phyloP scores from a whole-genome alignment of 2,797 vertebrate genomes.

The Numenius phaeopus region DNA sequence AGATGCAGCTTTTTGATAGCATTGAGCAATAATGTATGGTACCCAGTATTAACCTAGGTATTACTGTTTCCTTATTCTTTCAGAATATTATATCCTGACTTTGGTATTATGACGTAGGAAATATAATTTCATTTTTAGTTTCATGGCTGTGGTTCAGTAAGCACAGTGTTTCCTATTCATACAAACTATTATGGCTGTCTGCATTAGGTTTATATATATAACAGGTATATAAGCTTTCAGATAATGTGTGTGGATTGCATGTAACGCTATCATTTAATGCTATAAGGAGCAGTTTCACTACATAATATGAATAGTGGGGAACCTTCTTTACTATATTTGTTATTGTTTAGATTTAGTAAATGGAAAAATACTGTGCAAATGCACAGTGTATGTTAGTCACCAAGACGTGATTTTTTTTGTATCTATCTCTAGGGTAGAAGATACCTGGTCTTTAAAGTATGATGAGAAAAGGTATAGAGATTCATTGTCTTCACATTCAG shows the following conservation, averaged over 20 bases:
- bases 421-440: not conserved
- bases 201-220: constrained; percentile 55
- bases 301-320: not conserved
- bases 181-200: constrained; percentile 37
- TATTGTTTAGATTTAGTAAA: constrained; percentile 21
- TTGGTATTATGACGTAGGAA: not conserved
- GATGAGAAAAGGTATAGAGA: not conserved
- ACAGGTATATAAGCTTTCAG: constrained; percentile 44
- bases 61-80: constrained; percentile 40
- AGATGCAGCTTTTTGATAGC: constrained; percentile 42
- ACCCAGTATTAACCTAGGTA: constrained; percentile 25
- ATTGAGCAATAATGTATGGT: constrained; percentile 21
- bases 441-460: not conserved
- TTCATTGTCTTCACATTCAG: not conserved
- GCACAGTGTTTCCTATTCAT: constrained; percentile 30
- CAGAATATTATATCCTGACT: constrained; percentile 29
- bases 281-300: constrained; percentile 13
- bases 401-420: not conserved
- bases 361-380: not conserved
- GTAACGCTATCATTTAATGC: constrained; percentile 13
- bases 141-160: constrained; percentile 37
- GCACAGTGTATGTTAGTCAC: not conserved
- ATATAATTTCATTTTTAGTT: constrained; percentile 51
- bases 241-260: constrained; percentile 32
- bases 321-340: not conserved